Evolutionary conservation across 2,113 vertebrate genomes (phyloP).

Genomic region (Sinocyclocheilus anophthalmus): DNA sequence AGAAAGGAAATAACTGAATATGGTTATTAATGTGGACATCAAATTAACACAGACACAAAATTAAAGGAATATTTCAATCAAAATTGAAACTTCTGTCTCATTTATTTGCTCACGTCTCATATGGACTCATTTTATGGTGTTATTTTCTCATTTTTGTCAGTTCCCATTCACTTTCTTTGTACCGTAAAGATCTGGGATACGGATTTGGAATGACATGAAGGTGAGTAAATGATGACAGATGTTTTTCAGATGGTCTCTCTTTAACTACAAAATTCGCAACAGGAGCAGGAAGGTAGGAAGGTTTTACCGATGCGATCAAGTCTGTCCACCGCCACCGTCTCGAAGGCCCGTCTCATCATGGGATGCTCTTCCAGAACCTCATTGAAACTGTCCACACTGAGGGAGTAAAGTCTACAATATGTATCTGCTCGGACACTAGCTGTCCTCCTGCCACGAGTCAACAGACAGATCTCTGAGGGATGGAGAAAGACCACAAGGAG

Average conservation of each 20-base stretch:
- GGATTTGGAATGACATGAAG: no score
- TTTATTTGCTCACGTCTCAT: no score
- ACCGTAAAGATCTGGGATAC: neutral
- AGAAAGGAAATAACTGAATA: no score
- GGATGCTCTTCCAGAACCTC: conserved; percentile 96
- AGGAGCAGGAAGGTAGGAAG: no score
- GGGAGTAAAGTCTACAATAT: conserved; percentile 94
- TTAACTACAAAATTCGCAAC: neutral
- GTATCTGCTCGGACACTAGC: conserved; percentile 93
- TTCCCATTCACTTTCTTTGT: neutral
- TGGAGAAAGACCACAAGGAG: neutral
- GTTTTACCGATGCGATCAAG: conserved; percentile 89
- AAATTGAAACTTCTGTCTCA: no score
- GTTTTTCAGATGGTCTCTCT: neutral
- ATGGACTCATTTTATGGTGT: neutral
- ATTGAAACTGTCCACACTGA: conserved; percentile 94
- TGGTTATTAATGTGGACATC: no score
- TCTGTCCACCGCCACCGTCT: conserved; percentile 93
- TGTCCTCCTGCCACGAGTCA: conserved; percentile 90
- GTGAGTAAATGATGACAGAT: no score
- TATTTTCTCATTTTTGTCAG: neutral
- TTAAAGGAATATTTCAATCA: no score
- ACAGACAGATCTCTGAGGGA: conserved; percentile 88
- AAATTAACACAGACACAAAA: no score
- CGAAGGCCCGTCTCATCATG: conserved; percentile 96